Evolutionary conservation across 2,888 invertebrate species (phyloP).

Genomic region (Hemistola chrysoprasaria): DNA sequence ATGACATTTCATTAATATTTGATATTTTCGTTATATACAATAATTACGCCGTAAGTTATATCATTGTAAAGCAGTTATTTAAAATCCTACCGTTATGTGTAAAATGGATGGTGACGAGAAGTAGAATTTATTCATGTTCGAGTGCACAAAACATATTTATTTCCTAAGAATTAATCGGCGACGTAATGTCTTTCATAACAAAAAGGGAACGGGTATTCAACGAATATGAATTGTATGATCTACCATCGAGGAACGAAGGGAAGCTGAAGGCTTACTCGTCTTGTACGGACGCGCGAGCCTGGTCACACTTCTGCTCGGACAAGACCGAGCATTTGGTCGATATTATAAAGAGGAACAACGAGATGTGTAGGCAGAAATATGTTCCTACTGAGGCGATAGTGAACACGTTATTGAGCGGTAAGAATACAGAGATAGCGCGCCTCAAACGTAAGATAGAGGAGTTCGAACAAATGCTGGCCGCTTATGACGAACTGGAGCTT

Average conservation of each 20-base stretch:
- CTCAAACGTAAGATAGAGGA: constrained; percentile 72
- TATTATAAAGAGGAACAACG: constrained; percentile 72
- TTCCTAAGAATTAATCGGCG: constrained; percentile 45
- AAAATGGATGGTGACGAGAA: constrained; percentile 66
- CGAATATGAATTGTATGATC: constrained; percentile 66
- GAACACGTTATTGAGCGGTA: constrained; percentile 67
- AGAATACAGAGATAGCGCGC: constrained; percentile 75
- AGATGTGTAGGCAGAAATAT: constrained; percentile 61
- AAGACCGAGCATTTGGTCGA: constrained; percentile 82
- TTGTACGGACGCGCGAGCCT: constrained; percentile 81
- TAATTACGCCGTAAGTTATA: constrained; percentile 48
- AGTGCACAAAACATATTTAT: constrained; percentile 50
- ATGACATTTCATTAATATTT: constrained; percentile 67
- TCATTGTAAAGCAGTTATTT: constrained; percentile 47
- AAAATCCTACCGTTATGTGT: constrained; percentile 57
- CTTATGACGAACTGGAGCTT: constrained; percentile 69
- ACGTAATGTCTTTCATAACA: constrained; percentile 73
- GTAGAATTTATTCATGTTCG: constrained; percentile 48
- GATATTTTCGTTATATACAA: constrained; percentile 65
- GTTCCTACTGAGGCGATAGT: constrained; percentile 70
- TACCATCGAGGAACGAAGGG: constrained; percentile 76
- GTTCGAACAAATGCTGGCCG: constrained; percentile 66
- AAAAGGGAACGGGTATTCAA: constrained; percentile 75
- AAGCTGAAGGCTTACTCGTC: constrained; percentile 81
- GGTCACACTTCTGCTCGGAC: constrained; percentile 80